Base-by-base conservation (phyloP, 2,888 invertebrate species). In the Chouioia cunea region DNA sequence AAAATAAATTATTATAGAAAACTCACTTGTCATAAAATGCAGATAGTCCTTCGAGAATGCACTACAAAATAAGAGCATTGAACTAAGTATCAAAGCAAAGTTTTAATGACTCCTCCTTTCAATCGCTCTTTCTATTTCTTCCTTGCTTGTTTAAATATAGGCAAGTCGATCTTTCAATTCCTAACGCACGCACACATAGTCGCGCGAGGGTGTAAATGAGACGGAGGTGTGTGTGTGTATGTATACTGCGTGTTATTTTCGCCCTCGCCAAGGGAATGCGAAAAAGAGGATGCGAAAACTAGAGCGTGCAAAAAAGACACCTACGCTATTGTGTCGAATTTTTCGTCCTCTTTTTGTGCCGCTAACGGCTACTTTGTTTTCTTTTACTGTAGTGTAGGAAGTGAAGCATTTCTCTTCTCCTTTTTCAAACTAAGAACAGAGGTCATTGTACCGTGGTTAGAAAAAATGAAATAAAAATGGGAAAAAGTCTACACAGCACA, bases 91-190 rank as follows among this genome's bases (percentile, higher is more conserved):
- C 36, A n/a, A 43, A 23, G 23, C 56, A 22, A 27, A 6, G 50
- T 43, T 65, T 65, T 58, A 59, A 47, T 52, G 18, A 44, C 50
- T 66, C 23, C 58, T 50, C 16, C 43, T 59, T 46, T 43, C 53
- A 16, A n/a, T 18, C 56, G n/a, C 56, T 18, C 20, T 18, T 14
- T 12, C 43, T 43, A n/a, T n/a, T 3, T 36, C 36, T 36, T 60
- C 1, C 36, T 6, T 27, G 60, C 77, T 76, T 77, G 80, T 79
- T 80, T 81, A 81, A 81, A 81, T 81, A 79, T 81, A 81, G 81
- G 79, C 54, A 36, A 27, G 52, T 15, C 79, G 80, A 81, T 81
- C 80, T 80, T 78, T 78, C 80, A 81, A 81, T 81, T 79, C 77
- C 27, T 20, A n/a, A n/a, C 36, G 12, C 63, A 48, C 70, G 54